Percentiles rank a stretch among this genome's conserved stretches.
These are phyloP conservation scores for Rhineura floridana DNA, from an alignment of 2,113 vertebrate species.

Conservation along the genomic window DNA sequence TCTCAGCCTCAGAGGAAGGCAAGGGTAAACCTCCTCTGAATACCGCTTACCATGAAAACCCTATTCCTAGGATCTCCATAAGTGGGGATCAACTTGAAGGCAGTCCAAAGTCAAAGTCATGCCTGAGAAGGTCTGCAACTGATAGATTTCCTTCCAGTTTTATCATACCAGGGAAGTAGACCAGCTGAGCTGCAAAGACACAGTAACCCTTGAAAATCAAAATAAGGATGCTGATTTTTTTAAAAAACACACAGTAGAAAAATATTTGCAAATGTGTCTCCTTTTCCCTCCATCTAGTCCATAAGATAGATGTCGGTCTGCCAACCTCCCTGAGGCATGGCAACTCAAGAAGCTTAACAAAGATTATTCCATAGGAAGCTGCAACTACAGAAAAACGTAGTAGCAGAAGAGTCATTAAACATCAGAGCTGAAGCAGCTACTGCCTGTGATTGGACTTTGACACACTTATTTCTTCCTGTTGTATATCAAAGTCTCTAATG, in stretches of 20 bases:
- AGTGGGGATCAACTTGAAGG: too few species aligned
- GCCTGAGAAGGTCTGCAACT: not conserved
- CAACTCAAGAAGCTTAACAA: not conserved
- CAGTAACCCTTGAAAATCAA: not conserved
- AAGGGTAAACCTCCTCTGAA: too few species aligned
- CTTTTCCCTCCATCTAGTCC: not conserved
- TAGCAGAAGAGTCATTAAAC: not conserved
- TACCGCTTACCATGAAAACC: too few species aligned
- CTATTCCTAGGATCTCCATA: too few species aligned
- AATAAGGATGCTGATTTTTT: not conserved
- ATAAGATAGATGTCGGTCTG: accelerated
- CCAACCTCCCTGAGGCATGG: not conserved
- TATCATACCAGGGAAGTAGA: not conserved
- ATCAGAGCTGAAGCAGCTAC: not conserved
- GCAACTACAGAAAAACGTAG: not conserved
- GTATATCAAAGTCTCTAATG: not conserved
- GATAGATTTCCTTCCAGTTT: not conserved
- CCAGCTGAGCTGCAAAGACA: not conserved
- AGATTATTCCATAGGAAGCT: not conserved
- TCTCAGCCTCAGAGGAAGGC: too few species aligned
- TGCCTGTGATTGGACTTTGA: not conserved
- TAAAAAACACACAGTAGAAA: not conserved
- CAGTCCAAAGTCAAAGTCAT: not conserved
- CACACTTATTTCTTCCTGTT: not conserved
- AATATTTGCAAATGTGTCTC: not conserved